These are phyloP conservation scores for Flabesymbios commensalis DNA, from an alignment of 2,888 invertebrate genomes.

Conservation along the genomic window DNA sequence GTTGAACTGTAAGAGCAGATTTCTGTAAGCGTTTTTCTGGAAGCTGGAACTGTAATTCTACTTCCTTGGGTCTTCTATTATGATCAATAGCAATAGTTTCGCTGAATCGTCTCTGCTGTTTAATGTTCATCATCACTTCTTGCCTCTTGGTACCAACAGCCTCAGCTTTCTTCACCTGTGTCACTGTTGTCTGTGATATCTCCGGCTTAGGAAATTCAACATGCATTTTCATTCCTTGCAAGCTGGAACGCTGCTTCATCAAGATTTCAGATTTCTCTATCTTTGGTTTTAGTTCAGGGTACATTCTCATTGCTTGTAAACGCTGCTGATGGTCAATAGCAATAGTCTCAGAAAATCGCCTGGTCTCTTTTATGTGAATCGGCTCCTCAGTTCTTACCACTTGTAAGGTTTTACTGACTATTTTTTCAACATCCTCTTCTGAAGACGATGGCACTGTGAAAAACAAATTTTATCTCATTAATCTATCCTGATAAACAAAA, in stretches of 20 bases:
- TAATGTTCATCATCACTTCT: slow-evolving; percentile 22
- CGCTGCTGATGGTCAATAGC: slow-evolving; percentile 32
- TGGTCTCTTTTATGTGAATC: slow-evolving; percentile 26
- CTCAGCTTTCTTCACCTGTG: slow-evolving; percentile 21
- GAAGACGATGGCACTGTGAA: slow-evolving; percentile 30
- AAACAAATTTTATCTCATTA: not conserved
- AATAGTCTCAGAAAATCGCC: slow-evolving; percentile 37
- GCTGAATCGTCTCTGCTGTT: slow-evolving; percentile 29
- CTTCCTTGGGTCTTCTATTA: slow-evolving; percentile 37
- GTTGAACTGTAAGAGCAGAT: slow-evolving; percentile 20
- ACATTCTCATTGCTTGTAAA: slow-evolving; percentile 23
- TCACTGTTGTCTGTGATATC: slow-evolving; percentile 21
- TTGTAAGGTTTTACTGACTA: slow-evolving; percentile 48
- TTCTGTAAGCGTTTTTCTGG: slow-evolving; percentile 15
- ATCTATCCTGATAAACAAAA: not conserved
- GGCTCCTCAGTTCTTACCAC: slow-evolving; percentile 44
- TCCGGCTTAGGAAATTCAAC: slow-evolving; percentile 31
- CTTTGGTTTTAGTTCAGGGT: slow-evolving; percentile 21
- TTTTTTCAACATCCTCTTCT: slow-evolving; percentile 29
- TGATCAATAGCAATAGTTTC: slow-evolving; percentile 32
- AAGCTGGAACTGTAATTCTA: slow-evolving; percentile 44
- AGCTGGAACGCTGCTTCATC: slow-evolving; percentile 23
- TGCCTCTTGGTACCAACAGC: slow-evolving; percentile 31
- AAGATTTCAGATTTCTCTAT: slow-evolving; percentile 23
- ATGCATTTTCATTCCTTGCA: slow-evolving; percentile 33